Conservation (phyloP, 2,888 invertebrate genomes). For the Molanna angustata region DNA sequence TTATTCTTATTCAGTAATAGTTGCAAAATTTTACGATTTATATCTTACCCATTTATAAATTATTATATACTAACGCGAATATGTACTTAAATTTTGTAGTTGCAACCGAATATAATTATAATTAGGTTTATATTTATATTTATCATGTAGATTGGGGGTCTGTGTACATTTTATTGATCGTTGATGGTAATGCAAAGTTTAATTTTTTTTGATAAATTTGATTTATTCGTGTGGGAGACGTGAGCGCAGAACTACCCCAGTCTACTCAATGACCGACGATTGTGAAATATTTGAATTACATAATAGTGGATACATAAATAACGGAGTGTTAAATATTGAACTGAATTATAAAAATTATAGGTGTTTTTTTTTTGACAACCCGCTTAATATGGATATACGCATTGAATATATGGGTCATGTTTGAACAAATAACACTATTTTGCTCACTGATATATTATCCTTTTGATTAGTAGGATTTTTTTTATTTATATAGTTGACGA, state of each 20-base stretch:
- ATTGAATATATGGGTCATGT: too few species aligned
- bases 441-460: too few species aligned
- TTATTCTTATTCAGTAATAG: slow-evolving; percentile 17
- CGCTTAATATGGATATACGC: too few species aligned
- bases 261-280: slow-evolving; percentile 38
- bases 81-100: slow-evolving; percentile 25
- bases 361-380: too few species aligned
- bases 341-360: too few species aligned
- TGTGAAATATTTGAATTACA: slow-evolving; percentile 7
- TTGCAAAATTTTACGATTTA: slow-evolving; percentile 20
- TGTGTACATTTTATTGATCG: slow-evolving; percentile 26
- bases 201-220: slow-evolving; percentile 28
- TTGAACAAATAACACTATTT: too few species aligned
- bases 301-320: slow-evolving; percentile 24
- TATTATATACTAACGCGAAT: slow-evolving; percentile 23
- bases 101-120: neutral
- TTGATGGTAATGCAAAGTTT: slow-evolving; percentile 30
- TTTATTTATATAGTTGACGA: too few species aligned
- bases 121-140: neutral
- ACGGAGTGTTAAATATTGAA: slow-evolving; percentile 1
- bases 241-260: slow-evolving; percentile 24
- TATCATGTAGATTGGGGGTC: too few species aligned
- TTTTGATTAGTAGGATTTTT: too few species aligned
- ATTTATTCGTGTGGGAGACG: slow-evolving; percentile 22
- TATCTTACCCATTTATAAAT: slow-evolving; percentile 22